phyloP scores from a whole-genome alignment of 2,113 vertebrate genomes.

The Struthio camelus region DNA sequence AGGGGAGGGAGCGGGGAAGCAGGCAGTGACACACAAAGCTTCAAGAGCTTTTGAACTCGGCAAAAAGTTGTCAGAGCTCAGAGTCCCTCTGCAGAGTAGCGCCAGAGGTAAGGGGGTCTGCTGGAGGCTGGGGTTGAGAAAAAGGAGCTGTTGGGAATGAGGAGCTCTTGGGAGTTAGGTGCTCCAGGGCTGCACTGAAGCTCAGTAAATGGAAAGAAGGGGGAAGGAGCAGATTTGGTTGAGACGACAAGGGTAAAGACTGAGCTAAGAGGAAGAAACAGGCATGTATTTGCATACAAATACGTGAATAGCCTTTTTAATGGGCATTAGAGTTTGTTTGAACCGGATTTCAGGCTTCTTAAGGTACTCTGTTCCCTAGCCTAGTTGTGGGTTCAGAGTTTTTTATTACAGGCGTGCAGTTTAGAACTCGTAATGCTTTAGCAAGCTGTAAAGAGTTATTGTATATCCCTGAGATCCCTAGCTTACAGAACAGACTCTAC shows the following conservation, averaged over 20 bases:
- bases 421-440: constrained; percentile 21
- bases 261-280: neutral
- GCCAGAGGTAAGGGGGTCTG: constrained; percentile 50
- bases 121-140: neutral
- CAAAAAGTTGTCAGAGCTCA: constrained; percentile 26
- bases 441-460: constrained; percentile 47
- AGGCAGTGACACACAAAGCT: neutral
- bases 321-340: neutral
- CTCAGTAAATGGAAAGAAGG: neutral
- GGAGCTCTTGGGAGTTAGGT: neutral
- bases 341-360: neutral
- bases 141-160: neutral
- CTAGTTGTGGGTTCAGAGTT: neutral
- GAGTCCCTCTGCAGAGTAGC: constrained; percentile 8
- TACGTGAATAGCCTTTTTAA: neutral
- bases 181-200: neutral
- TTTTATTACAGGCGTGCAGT: neutral
- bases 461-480: constrained; percentile 12
- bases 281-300: neutral
- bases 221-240: neutral
- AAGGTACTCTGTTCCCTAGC: neutral
- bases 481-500: neutral
- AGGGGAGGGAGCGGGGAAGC: neutral
- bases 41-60: neutral
- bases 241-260: neutral